Evolutionary conservation across 2,888 invertebrate genomes (phyloP), one percentile per base, ranked within the genome.

Genomic region (Leucozona laternaria): DNA sequence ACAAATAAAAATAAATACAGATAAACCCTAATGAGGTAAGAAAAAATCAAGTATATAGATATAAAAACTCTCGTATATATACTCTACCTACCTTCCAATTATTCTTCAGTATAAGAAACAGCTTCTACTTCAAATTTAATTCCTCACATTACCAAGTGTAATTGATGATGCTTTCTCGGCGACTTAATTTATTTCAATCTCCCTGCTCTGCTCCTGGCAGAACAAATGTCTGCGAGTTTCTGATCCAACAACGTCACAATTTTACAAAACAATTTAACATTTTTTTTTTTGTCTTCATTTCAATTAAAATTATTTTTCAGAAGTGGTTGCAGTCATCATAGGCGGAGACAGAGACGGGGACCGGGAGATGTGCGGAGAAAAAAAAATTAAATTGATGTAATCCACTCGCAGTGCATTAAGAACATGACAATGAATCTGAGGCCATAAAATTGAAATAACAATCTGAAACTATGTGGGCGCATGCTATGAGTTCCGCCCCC

Each of bases 241-340:
- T 40, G 13, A n/a, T 66, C 48, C 48, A 55, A 57, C 53, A 71
- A 20, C 55, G 34, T 50, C 22, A 22, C 55, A 22, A 53, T 22
- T 68, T 60, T 25, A 48, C 22, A 50, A 70, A 78, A 73, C 68
- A 85, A 86, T 86, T 86, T 82, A 75, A 80, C 77, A 84, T 83
- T 76, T 80, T 78, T 84, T 83, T 66, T 34, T 66, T 79, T 31
- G 76, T 31, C 13, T 80, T 77, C 71, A 78, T 77, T 80, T 77
- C 88, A 88, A 88, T 88, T 88, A 88, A 84, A 84, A 80, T 84
- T 70, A 84, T 84, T 88, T 72, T 76, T 64, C 68, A 45, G 64
- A 79, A 68, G 78, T 79, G 64, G 64, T 45, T 20, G 25, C n/a
- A 8, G n/a, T 58, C 7, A 17, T n/a, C n/a, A n/a, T n/a, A 31